These are phyloP conservation scores for Dryadula phaetusa DNA, from an alignment of 2,888 invertebrate genomes.

Conservation along the genomic window DNA sequence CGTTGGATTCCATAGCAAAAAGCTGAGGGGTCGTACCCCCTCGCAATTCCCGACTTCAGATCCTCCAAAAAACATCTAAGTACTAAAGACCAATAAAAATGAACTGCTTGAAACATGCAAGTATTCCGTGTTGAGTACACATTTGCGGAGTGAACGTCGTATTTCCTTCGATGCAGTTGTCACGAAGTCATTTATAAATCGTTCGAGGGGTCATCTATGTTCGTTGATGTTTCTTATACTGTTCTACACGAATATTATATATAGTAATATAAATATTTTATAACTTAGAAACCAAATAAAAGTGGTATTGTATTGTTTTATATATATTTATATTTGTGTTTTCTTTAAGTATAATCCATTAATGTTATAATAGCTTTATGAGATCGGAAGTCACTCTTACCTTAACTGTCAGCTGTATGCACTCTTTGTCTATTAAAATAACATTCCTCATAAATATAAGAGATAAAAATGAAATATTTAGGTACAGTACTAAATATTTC, in stretches of 20 bases:
- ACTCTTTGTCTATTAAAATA: constrained; percentile 17
- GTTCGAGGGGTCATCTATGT: constrained; percentile 22
- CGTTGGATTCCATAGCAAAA: constrained; percentile 83
- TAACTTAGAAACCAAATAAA: constrained; percentile 21
- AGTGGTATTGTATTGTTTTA: constrained; percentile 15
- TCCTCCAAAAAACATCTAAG: constrained; percentile 73
- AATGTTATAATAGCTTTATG: constrained; percentile 7
- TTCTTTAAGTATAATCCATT: constrained; percentile 6
- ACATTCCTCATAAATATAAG: constrained; percentile 12
- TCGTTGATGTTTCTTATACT: constrained; percentile 16
- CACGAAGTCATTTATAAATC: constrained; percentile 32
- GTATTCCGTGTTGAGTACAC: constrained; percentile 28
- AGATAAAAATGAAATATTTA: not conserved
- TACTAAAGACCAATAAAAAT: constrained; percentile 45
- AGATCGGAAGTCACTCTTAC: not conserved
- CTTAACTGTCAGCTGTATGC: not conserved
- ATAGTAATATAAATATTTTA: constrained; percentile 13
- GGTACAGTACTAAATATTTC: constrained; percentile 2
- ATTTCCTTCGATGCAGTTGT: constrained; percentile 22
- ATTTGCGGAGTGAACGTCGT: constrained; percentile 26
- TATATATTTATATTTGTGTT: constrained; percentile 19
- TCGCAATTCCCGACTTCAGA: constrained; percentile 71
- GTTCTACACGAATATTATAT: constrained; percentile 19
- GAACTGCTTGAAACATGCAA: constrained; percentile 32
- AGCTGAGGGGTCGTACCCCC: constrained; percentile 76